phyloP scores from a whole-genome alignment of 2,888 invertebrate genomes.

The Dyspetes luteomarginatus region DNA sequence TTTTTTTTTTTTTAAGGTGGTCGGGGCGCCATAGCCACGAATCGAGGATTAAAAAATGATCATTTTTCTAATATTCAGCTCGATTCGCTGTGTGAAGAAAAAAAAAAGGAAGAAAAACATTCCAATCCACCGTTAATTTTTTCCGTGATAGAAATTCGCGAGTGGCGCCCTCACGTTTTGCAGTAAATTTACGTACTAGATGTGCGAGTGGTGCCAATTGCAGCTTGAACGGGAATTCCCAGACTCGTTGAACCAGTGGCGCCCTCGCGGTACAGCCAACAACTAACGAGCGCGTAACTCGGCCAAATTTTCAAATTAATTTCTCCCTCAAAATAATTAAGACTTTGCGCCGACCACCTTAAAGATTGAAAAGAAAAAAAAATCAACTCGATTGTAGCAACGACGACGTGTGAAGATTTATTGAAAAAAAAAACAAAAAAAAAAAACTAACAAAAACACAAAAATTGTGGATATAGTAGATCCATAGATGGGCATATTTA shows the following conservation, averaged over 20 bases:
- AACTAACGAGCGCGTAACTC: background rate
- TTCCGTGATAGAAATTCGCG: too few relatives aligned
- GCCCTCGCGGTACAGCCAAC: background rate
- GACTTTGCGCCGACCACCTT: background rate
- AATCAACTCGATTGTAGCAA: background rate
- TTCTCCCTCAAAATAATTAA: background rate
- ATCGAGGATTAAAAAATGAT: slow-evolving; percentile 4
- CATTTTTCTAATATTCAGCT: background rate
- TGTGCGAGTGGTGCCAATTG: too few relatives aligned
- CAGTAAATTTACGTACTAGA: too few relatives aligned
- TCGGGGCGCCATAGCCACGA: slow-evolving; percentile 37
- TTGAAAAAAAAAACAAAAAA: background rate
- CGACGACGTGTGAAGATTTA: background rate
- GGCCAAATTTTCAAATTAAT: background rate
- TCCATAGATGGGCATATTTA: slow-evolving; percentile 61
- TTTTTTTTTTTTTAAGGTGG: slow-evolving; percentile 34
- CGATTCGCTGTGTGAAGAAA: background rate
- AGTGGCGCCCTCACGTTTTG: background rate
- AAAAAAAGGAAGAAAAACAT: background rate
- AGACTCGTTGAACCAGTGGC: background rate
- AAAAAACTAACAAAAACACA: slow-evolving; percentile 26
- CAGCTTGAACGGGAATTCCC: background rate
- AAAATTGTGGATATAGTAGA: slow-evolving; percentile 45
- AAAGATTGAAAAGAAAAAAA: background rate
- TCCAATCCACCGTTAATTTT: background rate